Conservation (phyloP, 2,888 invertebrate species). For the Caenorhabditis japonica region DNA sequence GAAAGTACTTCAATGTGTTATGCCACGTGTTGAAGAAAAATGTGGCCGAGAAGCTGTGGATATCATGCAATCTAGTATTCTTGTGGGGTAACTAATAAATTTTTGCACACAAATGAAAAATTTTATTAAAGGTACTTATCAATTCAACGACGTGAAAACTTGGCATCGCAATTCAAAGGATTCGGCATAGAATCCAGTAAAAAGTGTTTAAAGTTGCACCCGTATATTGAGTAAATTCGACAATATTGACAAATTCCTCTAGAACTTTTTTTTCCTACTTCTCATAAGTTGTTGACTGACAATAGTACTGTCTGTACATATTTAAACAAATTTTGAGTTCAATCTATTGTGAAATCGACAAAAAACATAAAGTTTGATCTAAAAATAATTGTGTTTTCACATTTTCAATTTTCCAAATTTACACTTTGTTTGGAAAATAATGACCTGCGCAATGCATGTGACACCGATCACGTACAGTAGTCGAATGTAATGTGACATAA, state of each 20-base stretch:
- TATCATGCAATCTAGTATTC: slow-evolving; percentile 49
- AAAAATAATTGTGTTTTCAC: no score
- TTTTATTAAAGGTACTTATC: slow-evolving; percentile 46
- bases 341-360: no score
- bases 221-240: slow-evolving; percentile 26
- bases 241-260: slow-evolving; percentile 5
- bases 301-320: slow-evolving; percentile 48
- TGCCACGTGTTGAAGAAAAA: slow-evolving; percentile 51
- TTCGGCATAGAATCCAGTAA: slow-evolving; percentile 50
- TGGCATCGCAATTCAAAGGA: slow-evolving; percentile 57
- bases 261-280: slow-evolving; percentile 7
- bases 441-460: slow-evolving; percentile 19
- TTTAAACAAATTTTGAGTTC: background rate
- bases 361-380: no score
- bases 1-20: slow-evolving; percentile 53
- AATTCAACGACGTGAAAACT: slow-evolving; percentile 51
- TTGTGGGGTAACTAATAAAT: slow-evolving; percentile 43
- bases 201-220: slow-evolving; percentile 46
- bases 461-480: slow-evolving; percentile 8
- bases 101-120: background rate
- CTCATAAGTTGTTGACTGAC: background rate
- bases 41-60: slow-evolving; percentile 51
- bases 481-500: slow-evolving; percentile 44
- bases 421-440: no score
- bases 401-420: no score